Evolutionary conservation across 53 echinoderm and acorn worm species (phyloP).

Genomic region (Actinopyga echinites): DNA sequence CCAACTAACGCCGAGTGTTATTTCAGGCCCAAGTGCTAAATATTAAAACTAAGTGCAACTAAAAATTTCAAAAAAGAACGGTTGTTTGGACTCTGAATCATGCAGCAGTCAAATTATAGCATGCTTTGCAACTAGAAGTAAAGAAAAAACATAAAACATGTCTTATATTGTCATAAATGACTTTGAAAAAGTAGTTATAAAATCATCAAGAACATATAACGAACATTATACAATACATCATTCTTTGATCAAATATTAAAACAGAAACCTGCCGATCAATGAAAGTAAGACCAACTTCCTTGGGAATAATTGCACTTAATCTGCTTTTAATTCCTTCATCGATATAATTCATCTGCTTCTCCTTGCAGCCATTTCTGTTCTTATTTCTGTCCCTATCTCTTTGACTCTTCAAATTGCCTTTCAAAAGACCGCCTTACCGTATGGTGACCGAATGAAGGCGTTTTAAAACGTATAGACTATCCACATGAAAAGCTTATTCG

Average conservation of each 20-base stretch:
- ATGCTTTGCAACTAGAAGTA: too few species aligned
- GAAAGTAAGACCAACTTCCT: constrained; percentile 1
- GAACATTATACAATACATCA: background rate
- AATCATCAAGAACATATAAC: background rate
- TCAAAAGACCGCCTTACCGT: constrained; percentile 32
- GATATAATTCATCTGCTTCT: background rate
- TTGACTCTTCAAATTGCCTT: constrained; percentile 1
- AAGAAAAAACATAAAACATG: too few species aligned
- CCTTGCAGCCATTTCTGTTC: too few species aligned
- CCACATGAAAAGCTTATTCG: background rate
- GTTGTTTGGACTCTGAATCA: too few species aligned
- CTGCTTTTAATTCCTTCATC: constrained; percentile 22
- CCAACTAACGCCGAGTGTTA: too few species aligned
- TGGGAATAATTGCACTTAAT: constrained; percentile 34
- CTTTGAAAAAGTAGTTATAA: background rate
- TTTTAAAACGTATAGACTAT: background rate
- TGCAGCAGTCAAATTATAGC: too few species aligned
- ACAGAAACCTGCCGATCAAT: background rate
- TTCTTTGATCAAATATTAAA: constrained; percentile 9
- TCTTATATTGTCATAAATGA: too few species aligned
- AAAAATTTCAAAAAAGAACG: too few species aligned
- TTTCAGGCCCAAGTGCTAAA: too few species aligned
- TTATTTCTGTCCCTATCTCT: too few species aligned
- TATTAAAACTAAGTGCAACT: too few species aligned
- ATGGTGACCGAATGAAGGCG: constrained; percentile 26